phyloP scores from a whole-genome alignment of 2,113 vertebrate species.

The Cynopterus brachyotis region DNA sequence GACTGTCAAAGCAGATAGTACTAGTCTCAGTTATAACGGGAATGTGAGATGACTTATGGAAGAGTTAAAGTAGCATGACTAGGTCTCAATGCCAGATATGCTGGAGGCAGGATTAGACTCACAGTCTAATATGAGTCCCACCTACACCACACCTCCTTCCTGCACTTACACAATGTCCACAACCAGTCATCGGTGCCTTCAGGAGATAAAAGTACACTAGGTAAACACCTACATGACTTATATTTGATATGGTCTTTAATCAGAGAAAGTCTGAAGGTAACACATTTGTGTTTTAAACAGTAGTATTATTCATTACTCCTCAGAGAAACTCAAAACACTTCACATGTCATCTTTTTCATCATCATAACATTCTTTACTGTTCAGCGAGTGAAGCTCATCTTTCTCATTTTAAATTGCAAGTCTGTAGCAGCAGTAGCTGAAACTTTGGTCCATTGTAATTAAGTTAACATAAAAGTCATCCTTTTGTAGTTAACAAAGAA shows the following conservation, averaged over 20 bases:
- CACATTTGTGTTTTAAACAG: not conserved
- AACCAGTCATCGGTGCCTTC: not conserved
- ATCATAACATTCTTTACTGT: not conserved
- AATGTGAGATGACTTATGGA: not conserved
- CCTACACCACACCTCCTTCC: not conserved
- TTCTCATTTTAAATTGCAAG: slow-evolving; percentile 26
- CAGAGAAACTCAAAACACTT: slow-evolving; percentile 33
- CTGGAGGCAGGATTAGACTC: not conserved
- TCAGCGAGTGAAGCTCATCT: not conserved
- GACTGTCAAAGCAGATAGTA: not conserved
- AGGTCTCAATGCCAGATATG: not conserved
- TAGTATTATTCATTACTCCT: not conserved
- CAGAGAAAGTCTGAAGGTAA: not conserved
- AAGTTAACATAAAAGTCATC: slow-evolving; percentile 18
- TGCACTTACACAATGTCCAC: not conserved
- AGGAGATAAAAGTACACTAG: not conserved
- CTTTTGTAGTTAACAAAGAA: not conserved
- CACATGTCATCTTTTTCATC: not conserved
- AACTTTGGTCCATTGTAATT: not conserved
- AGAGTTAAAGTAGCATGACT: not conserved
- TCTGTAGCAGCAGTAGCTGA: not conserved
- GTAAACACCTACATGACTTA: not conserved
- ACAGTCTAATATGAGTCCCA: not conserved
- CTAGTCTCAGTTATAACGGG: not conserved
- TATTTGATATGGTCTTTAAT: not conserved